phyloP scores from a whole-genome alignment of 2,888 invertebrate species.

The Leptinotarsa juncta region DNA sequence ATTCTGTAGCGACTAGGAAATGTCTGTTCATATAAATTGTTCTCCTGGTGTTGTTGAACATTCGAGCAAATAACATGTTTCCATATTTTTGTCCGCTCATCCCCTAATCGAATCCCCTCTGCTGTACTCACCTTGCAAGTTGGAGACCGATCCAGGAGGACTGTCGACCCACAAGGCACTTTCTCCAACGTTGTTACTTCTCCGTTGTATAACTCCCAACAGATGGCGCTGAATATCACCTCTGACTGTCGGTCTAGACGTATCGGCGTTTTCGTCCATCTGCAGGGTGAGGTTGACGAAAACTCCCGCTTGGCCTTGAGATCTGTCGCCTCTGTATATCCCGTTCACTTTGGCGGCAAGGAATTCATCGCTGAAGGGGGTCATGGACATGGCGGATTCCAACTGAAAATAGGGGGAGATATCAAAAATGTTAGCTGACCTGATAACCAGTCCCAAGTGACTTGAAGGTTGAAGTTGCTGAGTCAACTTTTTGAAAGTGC shows the following conservation, averaged over 20 bases:
- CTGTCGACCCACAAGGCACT: constrained; percentile 88
- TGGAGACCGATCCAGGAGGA: constrained; percentile 82
- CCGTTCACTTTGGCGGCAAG: constrained; percentile 84
- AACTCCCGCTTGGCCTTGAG: constrained; percentile 78
- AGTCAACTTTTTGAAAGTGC: too few relatives aligned
- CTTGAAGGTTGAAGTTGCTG: neutral
- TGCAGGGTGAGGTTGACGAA: constrained; percentile 88
- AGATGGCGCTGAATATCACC: constrained; percentile 86
- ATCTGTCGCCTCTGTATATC: constrained; percentile 79
- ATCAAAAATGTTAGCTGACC: too few relatives aligned
- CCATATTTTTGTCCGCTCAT: neutral
- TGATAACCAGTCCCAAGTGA: constrained; percentile 1
- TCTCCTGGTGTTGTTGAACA: too few relatives aligned
- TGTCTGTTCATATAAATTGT: too few relatives aligned
- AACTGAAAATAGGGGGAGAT: constrained; percentile 69
- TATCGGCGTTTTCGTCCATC: constrained; percentile 82
- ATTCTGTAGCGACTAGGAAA: too few relatives aligned
- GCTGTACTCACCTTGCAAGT: constrained; percentile 72
- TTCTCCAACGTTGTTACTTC: constrained; percentile 89
- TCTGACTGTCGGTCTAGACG: constrained; percentile 75
- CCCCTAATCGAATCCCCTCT: neutral
- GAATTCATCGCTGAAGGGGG: constrained; percentile 89
- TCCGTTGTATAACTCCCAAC: constrained; percentile 82
- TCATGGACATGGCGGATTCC: constrained; percentile 93
- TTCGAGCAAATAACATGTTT: too few relatives aligned